These are phyloP conservation scores for Muraenolepis orangiensis DNA, from an alignment of 2,797 vertebrate genomes.

Conservation along the genomic window DNA sequence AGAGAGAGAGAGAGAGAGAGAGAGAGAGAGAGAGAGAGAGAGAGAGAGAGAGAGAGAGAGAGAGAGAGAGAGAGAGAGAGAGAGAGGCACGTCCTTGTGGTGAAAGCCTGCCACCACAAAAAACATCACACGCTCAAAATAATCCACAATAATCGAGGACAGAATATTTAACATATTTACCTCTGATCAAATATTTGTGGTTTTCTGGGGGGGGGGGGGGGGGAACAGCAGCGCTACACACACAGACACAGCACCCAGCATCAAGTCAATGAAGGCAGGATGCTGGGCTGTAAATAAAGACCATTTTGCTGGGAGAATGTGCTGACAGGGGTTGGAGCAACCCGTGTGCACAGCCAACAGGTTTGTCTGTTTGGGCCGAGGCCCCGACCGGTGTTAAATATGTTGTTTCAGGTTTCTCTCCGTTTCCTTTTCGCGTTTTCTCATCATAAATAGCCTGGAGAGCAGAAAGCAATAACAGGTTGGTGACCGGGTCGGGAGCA, in stretches of 20 bases:
- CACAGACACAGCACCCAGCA: background rate
- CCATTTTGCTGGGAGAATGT: background rate
- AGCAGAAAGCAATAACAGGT: slow-evolving; percentile 29
- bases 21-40: background rate
- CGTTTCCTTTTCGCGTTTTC: slow-evolving; percentile 53
- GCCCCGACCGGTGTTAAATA: slow-evolving; percentile 19
- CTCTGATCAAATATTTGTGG: too few relatives aligned
- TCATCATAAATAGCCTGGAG: slow-evolving; percentile 45
- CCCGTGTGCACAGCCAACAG: slow-evolving; percentile 20
- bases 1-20: too few relatives aligned
- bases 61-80: background rate
- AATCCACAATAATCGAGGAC: too few relatives aligned
- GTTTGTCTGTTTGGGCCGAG: slow-evolving; percentile 16
- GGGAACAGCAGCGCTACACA: background rate
- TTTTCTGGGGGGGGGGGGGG: too few relatives aligned
- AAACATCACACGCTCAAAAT: too few relatives aligned
- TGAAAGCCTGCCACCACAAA: too few relatives aligned
- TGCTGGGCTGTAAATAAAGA: background rate
- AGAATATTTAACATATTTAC: too few relatives aligned
- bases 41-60: background rate
- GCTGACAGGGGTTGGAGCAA: background rate
- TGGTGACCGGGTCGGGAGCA: background rate
- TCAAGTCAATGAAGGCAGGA: background rate
- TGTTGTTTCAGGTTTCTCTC: slow-evolving; percentile 45
- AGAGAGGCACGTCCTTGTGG: too few relatives aligned